Base-by-base conservation (phyloP, 2,797 vertebrate species). In the Glossophaga mutica region DNA sequence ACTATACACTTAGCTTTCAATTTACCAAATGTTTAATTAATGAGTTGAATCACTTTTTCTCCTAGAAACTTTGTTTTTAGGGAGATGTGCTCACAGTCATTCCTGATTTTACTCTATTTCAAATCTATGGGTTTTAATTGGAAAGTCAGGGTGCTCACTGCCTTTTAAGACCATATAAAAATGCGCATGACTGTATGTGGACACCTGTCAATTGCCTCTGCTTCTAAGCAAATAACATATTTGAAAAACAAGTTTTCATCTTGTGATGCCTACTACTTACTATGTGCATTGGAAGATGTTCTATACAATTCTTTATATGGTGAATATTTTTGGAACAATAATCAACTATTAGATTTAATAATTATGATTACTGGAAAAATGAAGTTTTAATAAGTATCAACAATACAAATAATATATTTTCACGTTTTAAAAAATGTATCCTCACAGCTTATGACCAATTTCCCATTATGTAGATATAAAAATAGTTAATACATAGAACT, bases 391-490 rank as follows among this genome's bases (percentile, higher is more conserved):
- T 39, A 65, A 86, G 0, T 87, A 12, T 37, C 44, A 78, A 59
- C 32, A 73, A 16, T 1, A 44, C 26, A 94, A 90, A 48, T 91
- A 5, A 74, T 2, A 32, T 71, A 26, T 67, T 85, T 96, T 74
- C 22, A 95, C 6, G 71, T 93, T 96, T 71, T 42, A 14, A 82
- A 86, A 93, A 18, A 67, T 91, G 55, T 73, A 71, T 71, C 70
- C 5, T 86, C 29, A 29, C 82, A 78, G 32, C 1, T 91, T 50
- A 11, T 39, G 18, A 16, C 3, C 9, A 76, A 70, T 42, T 91
- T 90, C 21, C 9, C 34, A 50, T 70, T 34, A 44, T 82, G 9
- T 81, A 8, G 8, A 57, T 29, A 84, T 92, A 68, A 94, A 93
- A 77, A 95, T 68, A 85, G 16, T 44, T 84, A 92, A 88, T 50